These are phyloP conservation scores for Ispidina picta DNA, from an alignment of 2,797 vertebrate species.

Conservation along the genomic window DNA sequence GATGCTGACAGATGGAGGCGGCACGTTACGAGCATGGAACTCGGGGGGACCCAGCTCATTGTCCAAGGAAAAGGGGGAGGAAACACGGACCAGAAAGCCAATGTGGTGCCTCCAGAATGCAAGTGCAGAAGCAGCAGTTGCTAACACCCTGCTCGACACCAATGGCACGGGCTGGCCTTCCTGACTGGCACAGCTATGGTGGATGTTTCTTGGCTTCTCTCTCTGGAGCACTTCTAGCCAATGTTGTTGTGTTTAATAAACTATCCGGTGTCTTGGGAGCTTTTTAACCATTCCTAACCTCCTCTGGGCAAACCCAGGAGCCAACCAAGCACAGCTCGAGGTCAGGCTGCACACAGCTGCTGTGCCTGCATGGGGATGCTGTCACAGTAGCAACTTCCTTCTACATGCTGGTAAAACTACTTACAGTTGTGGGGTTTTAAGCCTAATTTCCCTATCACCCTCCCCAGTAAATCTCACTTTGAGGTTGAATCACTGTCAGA, in stretches of 20 bases:
- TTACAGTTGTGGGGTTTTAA: neutral
- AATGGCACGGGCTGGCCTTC: neutral
- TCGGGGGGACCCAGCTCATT: neutral
- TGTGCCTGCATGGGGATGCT: neutral
- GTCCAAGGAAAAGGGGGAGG: neutral
- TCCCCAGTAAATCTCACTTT: neutral
- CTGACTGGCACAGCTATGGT: neutral
- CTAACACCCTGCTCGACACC: neutral
- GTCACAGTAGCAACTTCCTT: neutral
- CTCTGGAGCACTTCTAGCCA: neutral
- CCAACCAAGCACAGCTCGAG: neutral
- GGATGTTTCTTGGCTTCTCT: neutral
- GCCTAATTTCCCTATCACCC: neutral
- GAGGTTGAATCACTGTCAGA: neutral
- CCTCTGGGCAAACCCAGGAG: neutral
- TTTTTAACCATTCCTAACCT: neutral
- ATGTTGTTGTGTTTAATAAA: neutral
- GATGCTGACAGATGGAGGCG: constrained; percentile 22
- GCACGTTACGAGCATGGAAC: neutral
- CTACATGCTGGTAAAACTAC: neutral
- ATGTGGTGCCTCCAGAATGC: neutral
- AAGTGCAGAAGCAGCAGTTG: neutral
- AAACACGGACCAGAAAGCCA: neutral
- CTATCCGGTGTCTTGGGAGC: neutral
- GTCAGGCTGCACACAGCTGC: rapidly evolving